A percentile compares a stretch with the other conserved stretches of the same genome.
Evolutionary conservation across 2,888 invertebrate species (phyloP).

Genomic region (Oxycera nigricornis): DNA sequence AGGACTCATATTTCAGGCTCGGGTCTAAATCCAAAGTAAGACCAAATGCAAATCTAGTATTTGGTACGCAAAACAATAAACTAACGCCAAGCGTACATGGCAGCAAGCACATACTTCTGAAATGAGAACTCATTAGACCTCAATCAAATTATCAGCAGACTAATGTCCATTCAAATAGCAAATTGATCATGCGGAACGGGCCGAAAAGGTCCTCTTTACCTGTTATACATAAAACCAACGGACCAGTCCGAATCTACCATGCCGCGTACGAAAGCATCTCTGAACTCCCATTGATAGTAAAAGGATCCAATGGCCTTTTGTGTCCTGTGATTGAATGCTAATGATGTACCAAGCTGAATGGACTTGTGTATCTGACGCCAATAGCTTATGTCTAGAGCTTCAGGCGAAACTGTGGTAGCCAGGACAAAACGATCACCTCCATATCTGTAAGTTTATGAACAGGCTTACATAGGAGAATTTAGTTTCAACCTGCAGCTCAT

Average conservation of each 20-base stretch:
- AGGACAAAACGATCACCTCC: constrained; percentile 42
- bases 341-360: constrained; percentile 57
- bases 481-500: background rate
- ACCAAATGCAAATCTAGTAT: constrained; percentile 59
- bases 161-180: constrained; percentile 5
- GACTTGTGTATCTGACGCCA: constrained; percentile 59
- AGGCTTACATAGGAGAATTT: background rate
- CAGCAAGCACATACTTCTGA: constrained; percentile 53
- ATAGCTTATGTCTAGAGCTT: constrained; percentile 59
- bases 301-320: constrained; percentile 57
- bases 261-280: constrained; percentile 56
- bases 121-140: constrained; percentile 12
- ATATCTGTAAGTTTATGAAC: background rate
- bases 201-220: constrained; percentile 49
- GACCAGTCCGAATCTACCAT: constrained; percentile 59
- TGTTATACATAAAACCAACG: constrained; percentile 59
- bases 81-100: constrained; percentile 58
- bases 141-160: background rate
- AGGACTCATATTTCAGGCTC: constrained; percentile 46
- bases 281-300: constrained; percentile 59
- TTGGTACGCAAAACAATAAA: constrained; percentile 56
- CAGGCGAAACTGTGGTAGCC: constrained; percentile 56
- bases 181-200: too few relatives aligned
- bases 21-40: constrained; percentile 59
- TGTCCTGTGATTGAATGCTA: constrained; percentile 51